Conservation (phyloP, 2,797 vertebrate species). For the Lithobates pipiens region DNA sequence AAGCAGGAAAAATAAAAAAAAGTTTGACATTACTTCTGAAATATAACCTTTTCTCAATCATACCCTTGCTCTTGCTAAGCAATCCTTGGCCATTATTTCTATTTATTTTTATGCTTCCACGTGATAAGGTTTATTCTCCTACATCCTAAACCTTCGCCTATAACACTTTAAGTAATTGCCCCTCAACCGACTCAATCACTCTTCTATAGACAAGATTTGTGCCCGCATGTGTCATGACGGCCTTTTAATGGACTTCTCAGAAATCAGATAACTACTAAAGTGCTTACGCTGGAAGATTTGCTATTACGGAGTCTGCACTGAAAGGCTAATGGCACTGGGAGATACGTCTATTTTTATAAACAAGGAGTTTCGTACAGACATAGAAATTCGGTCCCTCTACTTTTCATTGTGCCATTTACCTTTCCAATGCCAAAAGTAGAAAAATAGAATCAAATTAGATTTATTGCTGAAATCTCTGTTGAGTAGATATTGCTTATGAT, state of each 20-base stretch:
- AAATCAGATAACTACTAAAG: slow-evolving; percentile 24
- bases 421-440: not conserved
- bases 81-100: not conserved
- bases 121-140: not conserved
- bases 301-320: slow-evolving; percentile 6
- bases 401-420: slow-evolving; percentile 7
- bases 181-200: not conserved
- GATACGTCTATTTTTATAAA: not conserved
- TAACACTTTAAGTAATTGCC: not conserved
- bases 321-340: slow-evolving; percentile 16
- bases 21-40: too few species aligned
- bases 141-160: not conserved
- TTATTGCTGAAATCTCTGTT: slow-evolving; percentile 6
- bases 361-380: not conserved
- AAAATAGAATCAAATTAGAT: not conserved
- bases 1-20: too few species aligned
- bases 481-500: not conserved
- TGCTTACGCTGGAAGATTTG: slow-evolving; percentile 6
- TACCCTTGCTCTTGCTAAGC: too few species aligned
- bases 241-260: slow-evolving; percentile 15
- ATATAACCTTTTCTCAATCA: too few species aligned
- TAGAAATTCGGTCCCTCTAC: not conserved
- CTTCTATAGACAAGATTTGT: not conserved
- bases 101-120: not conserved
- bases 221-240: not conserved